Percentiles rank a stretch among this genome's conserved stretches.
Conservation (phyloP, 2,797 vertebrate genomes). For the Protonibea diacanthus region DNA sequence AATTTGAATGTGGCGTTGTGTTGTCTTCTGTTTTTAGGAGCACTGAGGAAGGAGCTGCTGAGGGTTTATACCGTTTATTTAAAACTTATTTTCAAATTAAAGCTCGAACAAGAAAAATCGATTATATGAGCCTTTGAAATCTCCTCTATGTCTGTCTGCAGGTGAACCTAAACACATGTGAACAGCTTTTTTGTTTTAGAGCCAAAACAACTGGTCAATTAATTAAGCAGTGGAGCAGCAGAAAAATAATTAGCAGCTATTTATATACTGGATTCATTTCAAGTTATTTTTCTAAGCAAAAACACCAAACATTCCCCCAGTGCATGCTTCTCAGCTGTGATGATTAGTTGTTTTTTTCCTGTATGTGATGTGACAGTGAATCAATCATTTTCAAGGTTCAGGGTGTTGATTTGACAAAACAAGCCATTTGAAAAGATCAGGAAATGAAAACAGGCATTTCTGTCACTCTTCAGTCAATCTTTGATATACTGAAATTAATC, state of each 20-base stretch:
- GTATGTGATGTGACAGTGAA: background rate
- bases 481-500: background rate
- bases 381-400: background rate
- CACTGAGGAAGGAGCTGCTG: background rate
- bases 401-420: background rate
- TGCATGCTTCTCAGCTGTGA: background rate
- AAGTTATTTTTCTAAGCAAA: background rate
- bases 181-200: background rate
- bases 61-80: background rate
- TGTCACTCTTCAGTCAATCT: background rate
- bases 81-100: background rate
- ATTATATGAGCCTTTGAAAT: background rate
- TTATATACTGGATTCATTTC: background rate
- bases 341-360: too few relatives aligned
- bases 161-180: too few relatives aligned
- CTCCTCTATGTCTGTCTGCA: background rate
- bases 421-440: background rate
- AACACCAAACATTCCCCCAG: background rate
- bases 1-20: background rate
- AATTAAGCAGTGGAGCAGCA: too few relatives aligned
- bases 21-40: background rate
- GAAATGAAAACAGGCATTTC: background rate
- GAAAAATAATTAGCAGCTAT: background rate
- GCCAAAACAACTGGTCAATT: background rate
- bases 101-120: background rate